Evolutionary conservation across 2,888 invertebrate species (phyloP), one percentile per base, ranked within the genome.

Genomic region (Vesta saturnalis): DNA sequence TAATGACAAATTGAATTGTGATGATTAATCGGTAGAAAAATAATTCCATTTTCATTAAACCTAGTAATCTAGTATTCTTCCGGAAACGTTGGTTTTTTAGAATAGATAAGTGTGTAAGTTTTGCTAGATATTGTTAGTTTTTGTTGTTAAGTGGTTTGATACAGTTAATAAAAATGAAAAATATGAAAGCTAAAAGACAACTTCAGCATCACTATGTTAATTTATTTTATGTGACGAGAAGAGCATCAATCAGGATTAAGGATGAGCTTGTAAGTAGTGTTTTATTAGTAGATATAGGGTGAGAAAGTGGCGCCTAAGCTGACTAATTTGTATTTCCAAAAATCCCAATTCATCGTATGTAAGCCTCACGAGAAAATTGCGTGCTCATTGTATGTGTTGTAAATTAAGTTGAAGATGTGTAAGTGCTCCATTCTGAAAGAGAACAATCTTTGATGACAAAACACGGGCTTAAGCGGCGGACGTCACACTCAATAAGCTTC

Each of bases 261-360:
- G 63, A 63, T 3, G 56, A 46, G 18, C 43, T 46, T 22, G 63
- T 63, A 43, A 63, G 63, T 56, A 22, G 6, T 21, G 5, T 6
- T 46, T 46, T 14, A 6, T 14, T 46, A 4, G n/a, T 46, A 5
- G 15, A 14, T 46, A 14, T 5, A 49, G 10, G 16, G 1, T 49
- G 6, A n/a, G 47, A 14, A 47, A 15, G 39, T 8, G 39, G 39
- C 39, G 8, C 39, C 39, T 39, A 12, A n/a, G 2, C 2, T 39
- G 39, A 39, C 39, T n/a, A n/a, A n/a, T n/a, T n/a, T n/a, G n/a
- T n/a, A n/a, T n/a, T n/a, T n/a, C n/a, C n/a, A n/a, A n/a, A n/a
- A n/a, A n/a, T n/a, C n/a, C n/a, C n/a, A n/a, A n/a, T n/a, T n/a
- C n/a, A n/a, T n/a, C n/a, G n/a, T n/a, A n/a, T n/a, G n/a, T n/a